Evolutionary conservation across 2,113 vertebrate genomes (phyloP).

Genomic region (Odontophorus gujanensis): DNA sequence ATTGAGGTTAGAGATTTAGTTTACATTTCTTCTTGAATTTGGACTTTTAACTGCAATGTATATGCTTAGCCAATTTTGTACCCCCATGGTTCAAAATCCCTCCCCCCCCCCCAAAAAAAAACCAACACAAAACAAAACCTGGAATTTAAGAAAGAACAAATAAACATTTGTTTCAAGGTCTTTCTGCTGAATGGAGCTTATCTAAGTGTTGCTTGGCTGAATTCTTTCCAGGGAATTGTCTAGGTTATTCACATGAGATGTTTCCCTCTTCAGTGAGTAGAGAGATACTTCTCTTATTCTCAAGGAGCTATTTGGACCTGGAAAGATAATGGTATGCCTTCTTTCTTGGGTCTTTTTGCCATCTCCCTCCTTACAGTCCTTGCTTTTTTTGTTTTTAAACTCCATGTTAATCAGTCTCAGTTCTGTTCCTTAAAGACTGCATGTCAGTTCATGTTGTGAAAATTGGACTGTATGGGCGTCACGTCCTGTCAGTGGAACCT

Average conservation of each 20-base stretch:
- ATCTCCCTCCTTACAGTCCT: neutral
- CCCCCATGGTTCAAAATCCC: neutral
- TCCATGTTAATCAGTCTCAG: neutral
- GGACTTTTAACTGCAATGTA: neutral
- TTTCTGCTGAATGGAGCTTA: neutral
- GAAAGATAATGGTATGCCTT: neutral
- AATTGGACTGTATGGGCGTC: neutral
- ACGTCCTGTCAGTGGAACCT: too few relatives aligned
- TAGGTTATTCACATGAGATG: neutral
- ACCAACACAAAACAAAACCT: neutral
- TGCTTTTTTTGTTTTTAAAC: neutral
- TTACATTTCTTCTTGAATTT: neutral
- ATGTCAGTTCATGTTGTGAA: neutral
- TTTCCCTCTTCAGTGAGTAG: neutral
- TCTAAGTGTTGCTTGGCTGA: neutral
- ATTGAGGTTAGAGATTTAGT: neutral
- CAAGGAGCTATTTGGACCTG: neutral
- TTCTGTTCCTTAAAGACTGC: neutral
- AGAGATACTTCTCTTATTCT: neutral
- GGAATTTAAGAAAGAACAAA: conserved; percentile 5
- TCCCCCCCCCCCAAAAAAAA: neutral
- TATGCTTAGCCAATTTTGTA: conserved; percentile 27
- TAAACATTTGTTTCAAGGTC: conserved; percentile 58
- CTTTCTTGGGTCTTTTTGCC: neutral
- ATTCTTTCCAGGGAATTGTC: neutral